Base-by-base conservation (phyloP, 1,140 invertebrate species). In the Drosophila truncata region DNA sequence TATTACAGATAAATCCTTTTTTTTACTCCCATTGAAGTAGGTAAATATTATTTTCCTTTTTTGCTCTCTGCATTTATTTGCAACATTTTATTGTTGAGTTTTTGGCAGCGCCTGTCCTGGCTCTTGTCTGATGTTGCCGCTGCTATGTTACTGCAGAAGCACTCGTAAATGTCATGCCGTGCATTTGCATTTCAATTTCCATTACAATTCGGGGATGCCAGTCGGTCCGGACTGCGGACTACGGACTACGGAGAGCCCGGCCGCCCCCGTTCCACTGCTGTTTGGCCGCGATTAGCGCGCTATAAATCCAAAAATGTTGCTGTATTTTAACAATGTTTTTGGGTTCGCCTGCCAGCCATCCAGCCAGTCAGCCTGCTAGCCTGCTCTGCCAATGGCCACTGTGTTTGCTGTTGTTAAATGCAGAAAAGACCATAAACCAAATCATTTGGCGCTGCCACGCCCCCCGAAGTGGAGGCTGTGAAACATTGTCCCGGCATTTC, bases 111-210 rank as follows among this genome's bases (percentile, higher is more conserved):
- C 44, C 64, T 65, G 55, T 42, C 59, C 37, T 64, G 65, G 54
- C 49, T 33, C 37, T 77, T 87, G 55, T 72, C 69, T 70, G 57
- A 69, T 83, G 62, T 58, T 60, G 55, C 52, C 50, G 58, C 52
- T 50, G 52, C 59, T 37, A 49, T 49, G 47, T 31, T 50, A 29
- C 29, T 62, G 77, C 57, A 64, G 50, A 46, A 80, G 76, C 72
- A 87, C 83, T 86, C 84, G 83, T 87, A 87, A 87, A 87, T 88
- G 84, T 87, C 84, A 84, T 76, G 72, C 67, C 80, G 73, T 69
- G 84, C 78, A 90, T 90, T 90, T 90, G 85, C 85, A 90, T 90
- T 90, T 90, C 85, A 90, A 90, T 90, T 90, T 90, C 81, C 85
- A 90, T 90, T 90, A 90, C 78, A 90, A 85, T 88, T 90, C 63